Conservation (phyloP, 2,797 vertebrate genomes). For the Allobates femoralis region DNA sequence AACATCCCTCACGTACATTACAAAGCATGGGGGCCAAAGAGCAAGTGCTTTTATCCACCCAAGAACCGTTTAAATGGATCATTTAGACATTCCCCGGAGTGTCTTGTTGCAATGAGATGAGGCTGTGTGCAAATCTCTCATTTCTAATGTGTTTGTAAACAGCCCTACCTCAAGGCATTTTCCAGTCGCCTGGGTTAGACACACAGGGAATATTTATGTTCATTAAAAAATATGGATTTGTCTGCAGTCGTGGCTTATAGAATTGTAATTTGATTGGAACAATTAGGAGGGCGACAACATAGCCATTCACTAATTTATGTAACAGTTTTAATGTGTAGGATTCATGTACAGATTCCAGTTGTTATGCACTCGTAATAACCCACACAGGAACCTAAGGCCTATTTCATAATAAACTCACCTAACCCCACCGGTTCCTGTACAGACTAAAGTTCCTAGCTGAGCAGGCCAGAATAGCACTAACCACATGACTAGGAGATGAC, state of each 20-base stretch:
- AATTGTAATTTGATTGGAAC: constrained; percentile 9
- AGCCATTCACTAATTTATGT: neutral
- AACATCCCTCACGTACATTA: constrained; percentile 78
- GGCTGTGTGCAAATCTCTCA: constrained; percentile 53
- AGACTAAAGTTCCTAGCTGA: too few relatives aligned
- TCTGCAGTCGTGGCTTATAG: constrained; percentile 4
- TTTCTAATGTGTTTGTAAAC: constrained; percentile 62
- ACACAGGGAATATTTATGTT: constrained; percentile 50
- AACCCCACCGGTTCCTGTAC: too few relatives aligned
- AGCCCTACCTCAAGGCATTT: constrained; percentile 49
- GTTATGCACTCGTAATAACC: too few relatives aligned
- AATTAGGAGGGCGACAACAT: constrained; percentile 22
- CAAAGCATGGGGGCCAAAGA: constrained; percentile 75
- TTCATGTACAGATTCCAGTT: too few relatives aligned
- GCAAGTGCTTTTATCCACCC: constrained; percentile 81
- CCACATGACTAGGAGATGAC: too few relatives aligned
- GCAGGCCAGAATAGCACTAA: too few relatives aligned
- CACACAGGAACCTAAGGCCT: too few relatives aligned
- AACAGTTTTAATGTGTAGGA: neutral
- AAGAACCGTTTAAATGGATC: constrained; percentile 70
- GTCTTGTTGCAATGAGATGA: constrained; percentile 60
- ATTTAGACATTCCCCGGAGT: constrained; percentile 63
- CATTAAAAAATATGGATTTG: constrained; percentile 49
- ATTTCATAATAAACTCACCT: too few relatives aligned
- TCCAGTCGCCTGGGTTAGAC: constrained; percentile 47